These are phyloP conservation scores for Toxotes chatareus DNA, from an alignment of 2,113 vertebrate species.

Conservation along the genomic window DNA sequence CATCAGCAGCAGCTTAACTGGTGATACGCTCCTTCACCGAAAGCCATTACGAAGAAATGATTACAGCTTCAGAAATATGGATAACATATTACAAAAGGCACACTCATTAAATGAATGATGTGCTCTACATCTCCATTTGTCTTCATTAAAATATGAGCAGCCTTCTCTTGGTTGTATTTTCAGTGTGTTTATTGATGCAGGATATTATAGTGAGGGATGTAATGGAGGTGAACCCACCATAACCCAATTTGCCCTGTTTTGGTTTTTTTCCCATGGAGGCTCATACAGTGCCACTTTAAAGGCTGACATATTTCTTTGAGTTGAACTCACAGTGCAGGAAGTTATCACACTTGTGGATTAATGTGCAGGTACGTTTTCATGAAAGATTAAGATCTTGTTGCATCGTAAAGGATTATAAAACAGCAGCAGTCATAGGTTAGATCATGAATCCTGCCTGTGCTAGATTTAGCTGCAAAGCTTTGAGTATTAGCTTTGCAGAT, in stretches of 20 bases:
- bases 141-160: not conserved
- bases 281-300: not conserved
- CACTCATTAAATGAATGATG: not conserved
- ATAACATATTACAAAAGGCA: not conserved
- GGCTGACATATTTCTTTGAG: not conserved
- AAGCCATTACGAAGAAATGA: not conserved
- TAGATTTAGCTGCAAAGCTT: not conserved
- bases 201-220: not conserved
- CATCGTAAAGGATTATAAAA: not conserved
- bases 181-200: constrained; percentile 8
- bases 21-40: not conserved
- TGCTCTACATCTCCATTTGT: not conserved
- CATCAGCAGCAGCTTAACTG: not conserved
- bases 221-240: not conserved
- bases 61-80: not conserved
- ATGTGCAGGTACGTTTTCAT: not conserved
- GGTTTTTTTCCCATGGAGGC: not conserved
- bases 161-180: not conserved
- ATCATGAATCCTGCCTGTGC: not conserved
- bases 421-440: not conserved
- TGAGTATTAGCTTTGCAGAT: not conserved
- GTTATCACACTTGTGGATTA: not conserved
- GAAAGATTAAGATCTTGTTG: not conserved
- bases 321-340: not conserved
- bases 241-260: not conserved